Conservation (phyloP, 2,113 vertebrate genomes). For the Monarcha castaneiventris region DNA sequence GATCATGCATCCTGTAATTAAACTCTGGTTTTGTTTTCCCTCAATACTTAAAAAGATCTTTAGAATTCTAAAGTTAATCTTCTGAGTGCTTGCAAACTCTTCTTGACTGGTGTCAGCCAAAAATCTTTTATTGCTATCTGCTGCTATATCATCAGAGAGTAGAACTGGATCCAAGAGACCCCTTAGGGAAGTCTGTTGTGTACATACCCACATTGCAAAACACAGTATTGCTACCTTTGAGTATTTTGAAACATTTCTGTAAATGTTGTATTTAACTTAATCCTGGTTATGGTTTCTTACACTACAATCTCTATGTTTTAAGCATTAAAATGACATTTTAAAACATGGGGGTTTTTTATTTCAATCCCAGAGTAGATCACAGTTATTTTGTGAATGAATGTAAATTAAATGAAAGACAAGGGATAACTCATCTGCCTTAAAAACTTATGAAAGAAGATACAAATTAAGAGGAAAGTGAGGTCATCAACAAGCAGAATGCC, state of each 20-base stretch:
- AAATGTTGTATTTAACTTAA: not conserved
- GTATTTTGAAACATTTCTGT: not conserved
- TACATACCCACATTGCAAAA: not conserved
- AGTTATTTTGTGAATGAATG: not conserved
- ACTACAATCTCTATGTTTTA: not conserved
- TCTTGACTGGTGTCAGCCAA: not conserved
- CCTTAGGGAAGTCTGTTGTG: not conserved
- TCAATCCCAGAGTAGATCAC: not conserved
- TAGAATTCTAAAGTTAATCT: not conserved
- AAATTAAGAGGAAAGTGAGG: not conserved
- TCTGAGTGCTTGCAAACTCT: not conserved
- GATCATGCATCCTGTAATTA: not conserved
- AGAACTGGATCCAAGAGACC: not conserved
- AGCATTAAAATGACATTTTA: not conserved
- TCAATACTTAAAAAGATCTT: not conserved
- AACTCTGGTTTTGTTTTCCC: not conserved
- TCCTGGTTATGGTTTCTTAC: not conserved
- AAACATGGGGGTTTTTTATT: accelerated
- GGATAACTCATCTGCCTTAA: not conserved
- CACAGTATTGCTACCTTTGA: not conserved
- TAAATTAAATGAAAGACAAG: not conserved
- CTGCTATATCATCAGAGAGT: not conserved
- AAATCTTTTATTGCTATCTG: not conserved
- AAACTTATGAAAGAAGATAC: not conserved
- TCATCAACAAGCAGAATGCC: not conserved